Evolutionary conservation across 2,888 invertebrate species (phyloP), one percentile per base, ranked within the genome.

Genomic region (Brachyopa scutellaris): DNA sequence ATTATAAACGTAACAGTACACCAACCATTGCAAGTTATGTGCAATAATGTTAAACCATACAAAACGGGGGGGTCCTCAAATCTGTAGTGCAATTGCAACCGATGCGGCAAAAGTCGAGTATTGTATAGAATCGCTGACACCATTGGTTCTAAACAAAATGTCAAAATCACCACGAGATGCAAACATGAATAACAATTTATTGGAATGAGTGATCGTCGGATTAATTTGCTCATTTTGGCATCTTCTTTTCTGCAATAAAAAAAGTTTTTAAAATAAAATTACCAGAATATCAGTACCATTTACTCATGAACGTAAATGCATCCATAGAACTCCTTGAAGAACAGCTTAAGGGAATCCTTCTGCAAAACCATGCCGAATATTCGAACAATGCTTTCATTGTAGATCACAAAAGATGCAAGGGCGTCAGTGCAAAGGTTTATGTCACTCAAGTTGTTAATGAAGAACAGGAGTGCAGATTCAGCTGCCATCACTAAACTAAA

Each of bases 351-450:
- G 0, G 85, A 33, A 1, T 55, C 9, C 11, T 86, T 84, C 1
- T 80, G 62, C 5, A 84, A 11, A 0, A 87, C 87, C 73, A 87
- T 40, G 36, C 85, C 74, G 36, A 85, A 88, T 15, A 84, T 83
- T 5, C 88, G 85, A 19, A 88, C 70, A 38, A 86, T 85, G 9
- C 85, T 55, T 59, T 88, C 88, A 13, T 85, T 36, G n/a, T 87
- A 42, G 6, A 86, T 79, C 6, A 88, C 26, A 73, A 86, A 85
- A 0, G 87, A 86, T 6, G 88, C 87, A 47, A 85, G 62, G 8
- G 87, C 88, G 6, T 86, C 86, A 2, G 88, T 62, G 85, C 87
- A 84, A 29, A 85, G 74, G 69, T 86, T 86, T 6, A 88, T 73
- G 33, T 87, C 82, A 6, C 85, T 21, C 0, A 83, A 57, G 69